Percentiles rank a stretch among this genome's conserved stretches.
These are phyloP conservation scores for Phaedon cochleariae DNA, from an alignment of 2,888 invertebrate species.

Conservation along the genomic window DNA sequence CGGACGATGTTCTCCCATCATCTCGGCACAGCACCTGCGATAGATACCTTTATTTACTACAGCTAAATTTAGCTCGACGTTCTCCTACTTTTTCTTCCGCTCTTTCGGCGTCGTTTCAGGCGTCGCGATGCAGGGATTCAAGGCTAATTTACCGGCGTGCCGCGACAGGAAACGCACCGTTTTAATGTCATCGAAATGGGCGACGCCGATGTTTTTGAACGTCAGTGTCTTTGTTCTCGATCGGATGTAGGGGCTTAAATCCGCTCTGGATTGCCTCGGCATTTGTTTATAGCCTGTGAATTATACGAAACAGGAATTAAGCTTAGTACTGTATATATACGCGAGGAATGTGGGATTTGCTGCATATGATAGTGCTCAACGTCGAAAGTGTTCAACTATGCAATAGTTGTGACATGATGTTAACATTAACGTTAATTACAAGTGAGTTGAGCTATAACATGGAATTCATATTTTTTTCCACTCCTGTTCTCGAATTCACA, in stretches of 20 bases:
- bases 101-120: background rate
- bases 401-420: no score
- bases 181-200: slow-evolving; percentile 43
- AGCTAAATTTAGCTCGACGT: slow-evolving; percentile 49
- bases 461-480: no score
- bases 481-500: no score
- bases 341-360: background rate
- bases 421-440: no score
- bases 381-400: no score
- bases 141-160: slow-evolving; percentile 43
- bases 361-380: no score
- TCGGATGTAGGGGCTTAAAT: background rate
- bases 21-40: slow-evolving; percentile 42
- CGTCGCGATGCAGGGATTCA: slow-evolving; percentile 21
- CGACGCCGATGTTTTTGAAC: background rate
- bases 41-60: slow-evolving; percentile 50
- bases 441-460: no score
- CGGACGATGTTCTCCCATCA: background rate
- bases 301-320: background rate
- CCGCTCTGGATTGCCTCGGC: background rate
- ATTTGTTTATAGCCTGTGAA: background rate
- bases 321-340: background rate
- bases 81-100: slow-evolving; percentile 20
- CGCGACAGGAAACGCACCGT: slow-evolving; percentile 44
- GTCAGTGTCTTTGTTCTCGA: slow-evolving; percentile 13